These are phyloP conservation scores for Cnemophilus loriae DNA, from an alignment of 2,113 vertebrate genomes.

Conservation along the genomic window DNA sequence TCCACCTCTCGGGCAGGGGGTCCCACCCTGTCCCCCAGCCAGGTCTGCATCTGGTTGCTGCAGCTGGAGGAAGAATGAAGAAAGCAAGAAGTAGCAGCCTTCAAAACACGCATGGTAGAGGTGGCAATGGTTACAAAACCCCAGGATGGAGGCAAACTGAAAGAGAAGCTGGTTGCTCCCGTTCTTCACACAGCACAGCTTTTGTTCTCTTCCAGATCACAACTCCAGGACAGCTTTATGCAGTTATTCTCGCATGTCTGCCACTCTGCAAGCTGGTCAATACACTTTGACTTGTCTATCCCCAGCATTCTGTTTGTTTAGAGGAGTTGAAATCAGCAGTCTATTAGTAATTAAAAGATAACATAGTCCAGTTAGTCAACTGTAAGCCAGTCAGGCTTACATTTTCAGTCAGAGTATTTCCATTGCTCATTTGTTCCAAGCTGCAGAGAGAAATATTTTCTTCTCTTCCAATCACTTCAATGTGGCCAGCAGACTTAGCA, in stretches of 20 bases:
- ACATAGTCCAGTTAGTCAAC: background rate
- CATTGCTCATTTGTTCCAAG: background rate
- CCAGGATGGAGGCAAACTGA: background rate
- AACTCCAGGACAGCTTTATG: background rate
- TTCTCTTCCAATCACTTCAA: background rate
- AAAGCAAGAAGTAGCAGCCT: background rate
- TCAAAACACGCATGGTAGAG: rapidly evolving
- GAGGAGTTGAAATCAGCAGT: background rate
- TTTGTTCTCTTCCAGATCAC: background rate
- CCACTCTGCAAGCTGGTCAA: background rate
- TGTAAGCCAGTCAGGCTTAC: background rate
- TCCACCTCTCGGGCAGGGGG: background rate
- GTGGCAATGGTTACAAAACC: background rate
- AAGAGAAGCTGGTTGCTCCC: background rate
- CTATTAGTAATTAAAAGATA: background rate
- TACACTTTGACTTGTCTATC: background rate
- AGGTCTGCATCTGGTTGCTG: background rate
- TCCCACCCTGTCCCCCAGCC: background rate
- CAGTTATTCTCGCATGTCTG: background rate
- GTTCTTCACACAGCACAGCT: background rate
- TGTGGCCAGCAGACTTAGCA: background rate
- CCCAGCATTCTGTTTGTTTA: background rate
- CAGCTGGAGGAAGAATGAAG: background rate
- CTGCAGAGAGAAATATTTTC: background rate
- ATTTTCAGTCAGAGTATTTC: background rate